A percentile compares a stretch with the other conserved stretches of the same genome.
phyloP scores from a whole-genome alignment of 2,888 invertebrate species.

The Ypsolopha scabrella region DNA sequence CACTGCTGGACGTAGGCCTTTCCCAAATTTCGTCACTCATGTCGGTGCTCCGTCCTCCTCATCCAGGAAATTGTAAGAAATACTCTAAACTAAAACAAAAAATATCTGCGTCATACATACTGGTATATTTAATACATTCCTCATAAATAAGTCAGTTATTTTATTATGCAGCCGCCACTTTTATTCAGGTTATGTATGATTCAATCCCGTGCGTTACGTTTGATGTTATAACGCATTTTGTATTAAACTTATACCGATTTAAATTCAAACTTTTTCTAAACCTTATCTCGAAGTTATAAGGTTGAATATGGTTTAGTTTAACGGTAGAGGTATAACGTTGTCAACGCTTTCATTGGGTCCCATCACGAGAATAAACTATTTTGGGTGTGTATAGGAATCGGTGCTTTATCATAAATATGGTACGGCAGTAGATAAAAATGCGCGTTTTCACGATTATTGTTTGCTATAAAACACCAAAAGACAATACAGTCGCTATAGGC shows the following conservation, averaged over 20 bases:
- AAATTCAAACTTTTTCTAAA: neutral
- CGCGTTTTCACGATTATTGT: neutral
- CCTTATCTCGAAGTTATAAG: neutral
- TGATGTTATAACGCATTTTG: conserved; percentile 34
- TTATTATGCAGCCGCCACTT: conserved; percentile 17
- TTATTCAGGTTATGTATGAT: conserved; percentile 59
- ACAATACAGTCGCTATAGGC: neutral
- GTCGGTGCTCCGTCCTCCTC: no score
- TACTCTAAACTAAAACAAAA: no score
- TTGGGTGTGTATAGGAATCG: conserved; percentile 16
- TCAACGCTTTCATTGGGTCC: conserved; percentile 38
- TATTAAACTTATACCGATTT: conserved; percentile 25
- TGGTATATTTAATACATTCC: neutral
- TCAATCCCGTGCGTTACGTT: conserved; percentile 41
- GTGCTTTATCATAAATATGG: neutral
- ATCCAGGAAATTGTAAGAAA: no score
- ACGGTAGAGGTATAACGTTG: neutral
- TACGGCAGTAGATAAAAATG: conserved; percentile 14
- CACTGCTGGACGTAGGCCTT: no score
- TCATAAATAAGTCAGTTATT: conserved; percentile 1
- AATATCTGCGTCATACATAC: neutral
- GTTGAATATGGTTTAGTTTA: neutral
- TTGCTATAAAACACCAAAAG: neutral
- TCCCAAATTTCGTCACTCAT: no score
- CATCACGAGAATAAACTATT: conserved; percentile 55